Evolutionary conservation across 1,140 invertebrate genomes (phyloP).

Genomic region (Drosophila malerkotliana): DNA sequence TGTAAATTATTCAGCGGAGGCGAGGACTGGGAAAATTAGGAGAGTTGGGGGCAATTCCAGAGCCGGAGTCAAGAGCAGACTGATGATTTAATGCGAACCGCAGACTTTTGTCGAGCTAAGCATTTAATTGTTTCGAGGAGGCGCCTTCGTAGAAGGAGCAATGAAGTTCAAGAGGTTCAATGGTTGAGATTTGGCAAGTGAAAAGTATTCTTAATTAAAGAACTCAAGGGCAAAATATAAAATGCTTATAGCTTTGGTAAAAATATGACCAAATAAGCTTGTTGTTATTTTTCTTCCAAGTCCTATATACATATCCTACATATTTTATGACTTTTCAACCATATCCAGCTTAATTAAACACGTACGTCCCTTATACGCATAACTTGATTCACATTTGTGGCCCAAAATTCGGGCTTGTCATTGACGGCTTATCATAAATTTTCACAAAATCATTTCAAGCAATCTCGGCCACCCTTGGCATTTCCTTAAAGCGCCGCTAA

Average conservation of each 20-base stretch:
- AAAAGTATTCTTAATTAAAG: slow-evolving; percentile 6
- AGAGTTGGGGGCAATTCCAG: slow-evolving; percentile 20
- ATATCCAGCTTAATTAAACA: slow-evolving; percentile 31
- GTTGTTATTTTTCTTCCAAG: too few relatives aligned
- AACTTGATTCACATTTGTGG: slow-evolving; percentile 20
- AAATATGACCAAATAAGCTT: too few relatives aligned
- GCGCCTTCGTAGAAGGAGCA: slow-evolving; percentile 17
- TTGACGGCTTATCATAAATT: slow-evolving; percentile 39
- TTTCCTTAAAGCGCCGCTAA: slow-evolving; percentile 34
- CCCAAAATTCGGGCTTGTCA: slow-evolving; percentile 23
- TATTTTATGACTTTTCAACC: not conserved
- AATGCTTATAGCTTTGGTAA: too few relatives aligned
- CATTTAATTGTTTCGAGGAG: slow-evolving; percentile 78
- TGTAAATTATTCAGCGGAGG: slow-evolving; percentile 74
- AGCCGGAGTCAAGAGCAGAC: slow-evolving; percentile 61
- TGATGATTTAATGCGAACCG: slow-evolving; percentile 82
- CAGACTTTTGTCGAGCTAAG: slow-evolving; percentile 81
- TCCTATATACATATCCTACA: too few relatives aligned
- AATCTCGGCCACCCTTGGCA: slow-evolving; percentile 24
- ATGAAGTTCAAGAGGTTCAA: slow-evolving; percentile 7
- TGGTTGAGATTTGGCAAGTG: slow-evolving; percentile 10
- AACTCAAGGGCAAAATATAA: not conserved
- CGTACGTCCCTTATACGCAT: slow-evolving; percentile 1
- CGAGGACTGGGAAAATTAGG: slow-evolving; percentile 46
- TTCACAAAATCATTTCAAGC: slow-evolving; percentile 22